Percentiles rank a stretch among this genome's conserved stretches.
These are phyloP conservation scores for Scaeva pyrastri DNA, from an alignment of 2,888 invertebrate genomes.

Conservation along the genomic window DNA sequence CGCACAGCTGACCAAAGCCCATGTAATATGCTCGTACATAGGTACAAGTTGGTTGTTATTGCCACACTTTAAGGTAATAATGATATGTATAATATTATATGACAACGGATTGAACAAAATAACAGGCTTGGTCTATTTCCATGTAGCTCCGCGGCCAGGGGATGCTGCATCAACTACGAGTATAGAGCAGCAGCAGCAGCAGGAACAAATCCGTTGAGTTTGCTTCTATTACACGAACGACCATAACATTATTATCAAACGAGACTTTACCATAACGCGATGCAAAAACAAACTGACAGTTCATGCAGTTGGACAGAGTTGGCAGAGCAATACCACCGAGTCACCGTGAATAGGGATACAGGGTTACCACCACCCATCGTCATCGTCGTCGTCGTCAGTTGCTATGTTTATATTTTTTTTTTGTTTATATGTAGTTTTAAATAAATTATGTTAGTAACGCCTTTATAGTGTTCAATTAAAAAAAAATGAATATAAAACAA, in stretches of 20 bases:
- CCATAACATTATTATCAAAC: conserved; percentile 36
- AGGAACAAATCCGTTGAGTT: conserved; percentile 35
- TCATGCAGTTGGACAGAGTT: conserved; percentile 35
- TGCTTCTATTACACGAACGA: conserved; percentile 57
- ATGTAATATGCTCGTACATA: neutral
- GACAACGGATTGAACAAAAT: conserved; percentile 65
- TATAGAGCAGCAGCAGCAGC: neutral
- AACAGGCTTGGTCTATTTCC: conserved; percentile 51
- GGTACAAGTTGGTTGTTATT: conserved; percentile 24
- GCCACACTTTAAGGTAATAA: neutral
- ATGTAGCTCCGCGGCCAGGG: neutral
- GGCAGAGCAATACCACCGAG: conserved; percentile 49
- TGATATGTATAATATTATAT: neutral
- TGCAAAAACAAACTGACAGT: conserved; percentile 69
- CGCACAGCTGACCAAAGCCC: conserved; percentile 58
- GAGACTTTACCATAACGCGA: conserved; percentile 61
- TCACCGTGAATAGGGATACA: neutral
- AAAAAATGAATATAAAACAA: too few species aligned
- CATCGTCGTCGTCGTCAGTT: too few species aligned
- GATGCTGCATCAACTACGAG: neutral
- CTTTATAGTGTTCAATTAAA: too few species aligned
- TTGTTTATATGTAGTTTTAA: neutral
- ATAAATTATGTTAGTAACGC: too few species aligned
- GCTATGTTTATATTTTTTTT: neutral
- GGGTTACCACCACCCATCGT: conserved; percentile 8